These are phyloP conservation scores for Nannoperca australis DNA, from an alignment of 2,797 vertebrate species.

Conservation along the genomic window DNA sequence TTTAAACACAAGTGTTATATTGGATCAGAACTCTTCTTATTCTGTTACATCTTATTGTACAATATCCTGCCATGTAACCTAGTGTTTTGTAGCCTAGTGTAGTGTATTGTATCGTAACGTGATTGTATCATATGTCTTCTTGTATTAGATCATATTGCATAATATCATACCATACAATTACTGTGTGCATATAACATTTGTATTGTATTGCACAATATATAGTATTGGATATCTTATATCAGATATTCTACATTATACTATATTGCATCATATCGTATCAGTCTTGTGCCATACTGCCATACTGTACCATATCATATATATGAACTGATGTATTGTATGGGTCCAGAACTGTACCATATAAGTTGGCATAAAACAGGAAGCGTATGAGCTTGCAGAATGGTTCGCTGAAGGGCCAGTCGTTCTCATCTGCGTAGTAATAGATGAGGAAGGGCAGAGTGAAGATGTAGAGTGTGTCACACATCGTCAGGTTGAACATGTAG, in stretches of 20 bases:
- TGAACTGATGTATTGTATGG: background rate
- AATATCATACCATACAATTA: background rate
- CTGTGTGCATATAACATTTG: background rate
- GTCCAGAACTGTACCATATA: conserved; percentile 87
- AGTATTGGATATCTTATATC: background rate
- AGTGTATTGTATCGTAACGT: no score
- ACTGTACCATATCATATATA: background rate
- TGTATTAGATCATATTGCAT: background rate
- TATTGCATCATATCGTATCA: background rate
- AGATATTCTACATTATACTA: background rate
- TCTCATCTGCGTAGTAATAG: conserved; percentile 92
- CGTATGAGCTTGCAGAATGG: conserved; percentile 94
- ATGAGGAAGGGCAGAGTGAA: conserved; percentile 94
- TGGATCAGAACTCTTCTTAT: background rate
- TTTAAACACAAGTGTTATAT: background rate
- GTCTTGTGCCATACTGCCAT: background rate
- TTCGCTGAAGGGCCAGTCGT: conserved; percentile 94
- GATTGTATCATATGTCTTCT: no score
- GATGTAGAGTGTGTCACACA: conserved; percentile 93
- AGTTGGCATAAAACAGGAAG: conserved; percentile 96
- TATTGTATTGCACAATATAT: background rate
- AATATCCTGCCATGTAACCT: no score
- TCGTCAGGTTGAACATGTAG: conserved; percentile 96
- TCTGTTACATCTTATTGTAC: background rate
- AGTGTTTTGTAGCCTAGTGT: background rate